phyloP scores from a whole-genome alignment of 2,797 vertebrate species.

The Gallinago solitaria region DNA sequence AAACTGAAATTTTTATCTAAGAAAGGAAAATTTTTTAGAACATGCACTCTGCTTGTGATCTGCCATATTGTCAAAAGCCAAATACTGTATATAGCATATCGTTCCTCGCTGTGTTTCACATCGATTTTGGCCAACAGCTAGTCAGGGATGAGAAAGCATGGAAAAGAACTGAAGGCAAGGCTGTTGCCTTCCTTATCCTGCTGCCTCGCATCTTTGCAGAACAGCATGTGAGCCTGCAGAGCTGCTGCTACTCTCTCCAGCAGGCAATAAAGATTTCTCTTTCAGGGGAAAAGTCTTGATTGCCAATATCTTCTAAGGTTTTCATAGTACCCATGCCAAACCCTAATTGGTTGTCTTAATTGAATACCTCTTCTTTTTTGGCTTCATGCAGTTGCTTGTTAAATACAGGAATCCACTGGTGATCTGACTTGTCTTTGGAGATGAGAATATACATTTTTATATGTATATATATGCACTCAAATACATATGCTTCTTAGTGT shows the following conservation, averaged over 20 bases:
- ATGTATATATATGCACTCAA: not conserved
- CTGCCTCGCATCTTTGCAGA: not conserved
- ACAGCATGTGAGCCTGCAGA: not conserved
- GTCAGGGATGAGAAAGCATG: not conserved
- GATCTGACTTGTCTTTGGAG: not conserved
- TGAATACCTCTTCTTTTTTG: not conserved
- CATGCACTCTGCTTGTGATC: not conserved
- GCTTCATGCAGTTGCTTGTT: not conserved
- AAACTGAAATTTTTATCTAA: not conserved
- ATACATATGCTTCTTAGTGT: not conserved
- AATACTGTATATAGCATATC: not conserved
- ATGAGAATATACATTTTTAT: not conserved
- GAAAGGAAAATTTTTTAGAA: not conserved
- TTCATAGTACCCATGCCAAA: not conserved
- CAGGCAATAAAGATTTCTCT: not conserved
- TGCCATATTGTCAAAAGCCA: not conserved
- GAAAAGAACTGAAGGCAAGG: not conserved
- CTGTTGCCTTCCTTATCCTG: not conserved
- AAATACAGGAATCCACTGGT: not conserved
- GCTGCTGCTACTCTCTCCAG: not conserved
- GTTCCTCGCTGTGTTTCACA: not conserved
- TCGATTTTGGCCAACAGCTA: not conserved
- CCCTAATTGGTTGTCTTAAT: slow-evolving; percentile 15
- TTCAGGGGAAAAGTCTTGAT: not conserved
- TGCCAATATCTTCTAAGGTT: not conserved